These are phyloP conservation scores for Xerus inauris DNA, from an alignment of 2,113 vertebrate species.

Conservation along the genomic window DNA sequence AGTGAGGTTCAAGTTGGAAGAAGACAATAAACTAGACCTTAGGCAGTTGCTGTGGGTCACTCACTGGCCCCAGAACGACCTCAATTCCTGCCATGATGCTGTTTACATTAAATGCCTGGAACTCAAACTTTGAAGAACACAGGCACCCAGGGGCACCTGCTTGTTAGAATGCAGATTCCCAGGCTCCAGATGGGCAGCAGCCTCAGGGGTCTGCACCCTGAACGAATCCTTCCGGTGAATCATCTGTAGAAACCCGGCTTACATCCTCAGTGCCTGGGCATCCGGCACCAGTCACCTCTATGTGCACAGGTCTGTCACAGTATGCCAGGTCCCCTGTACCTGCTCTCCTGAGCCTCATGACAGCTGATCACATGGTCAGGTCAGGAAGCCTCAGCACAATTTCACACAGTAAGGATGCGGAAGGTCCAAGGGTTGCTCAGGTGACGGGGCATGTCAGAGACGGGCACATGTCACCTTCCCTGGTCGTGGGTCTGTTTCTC, in stretches of 20 bases:
- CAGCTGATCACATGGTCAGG: no score
- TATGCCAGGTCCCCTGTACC: no score
- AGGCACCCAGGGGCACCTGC: not conserved
- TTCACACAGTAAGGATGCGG: not conserved
- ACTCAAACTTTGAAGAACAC: not conserved
- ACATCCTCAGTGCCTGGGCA: not conserved
- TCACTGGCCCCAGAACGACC: not conserved
- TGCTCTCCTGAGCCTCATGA: no score
- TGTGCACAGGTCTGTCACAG: no score
- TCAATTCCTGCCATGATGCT: not conserved
- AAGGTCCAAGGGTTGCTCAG: not conserved
- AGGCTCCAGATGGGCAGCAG: accelerated
- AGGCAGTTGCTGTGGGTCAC: not conserved
- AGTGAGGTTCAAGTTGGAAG: not conserved
- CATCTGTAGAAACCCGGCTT: not conserved
- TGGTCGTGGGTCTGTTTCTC: not conserved
- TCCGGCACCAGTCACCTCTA: not conserved
- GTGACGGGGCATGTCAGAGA: no score
- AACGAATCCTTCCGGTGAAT: not conserved
- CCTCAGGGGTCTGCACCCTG: not conserved
- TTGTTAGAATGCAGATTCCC: not conserved
- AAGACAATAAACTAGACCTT: not conserved
- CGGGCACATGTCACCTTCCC: not conserved
- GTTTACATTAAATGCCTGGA: not conserved
- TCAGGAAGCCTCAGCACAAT: no score